These are phyloP conservation scores for Acanthosepion lycidas DNA, from an alignment of 2,888 invertebrate genomes.

Conservation along the genomic window DNA sequence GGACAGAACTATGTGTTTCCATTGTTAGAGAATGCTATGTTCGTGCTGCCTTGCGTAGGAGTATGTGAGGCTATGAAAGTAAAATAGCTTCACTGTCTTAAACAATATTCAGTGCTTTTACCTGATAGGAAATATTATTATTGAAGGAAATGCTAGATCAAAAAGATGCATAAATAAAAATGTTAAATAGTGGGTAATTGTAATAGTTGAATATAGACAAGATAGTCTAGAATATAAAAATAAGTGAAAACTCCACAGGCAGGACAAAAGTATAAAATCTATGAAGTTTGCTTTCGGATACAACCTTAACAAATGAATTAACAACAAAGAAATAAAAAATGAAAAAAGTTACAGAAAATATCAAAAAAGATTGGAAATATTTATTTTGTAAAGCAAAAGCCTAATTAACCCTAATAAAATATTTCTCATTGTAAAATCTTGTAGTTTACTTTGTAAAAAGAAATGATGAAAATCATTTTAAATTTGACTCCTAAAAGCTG, in stretches of 20 bases:
- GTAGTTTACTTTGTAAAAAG: background rate
- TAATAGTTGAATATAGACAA: background rate
- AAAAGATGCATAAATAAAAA: background rate
- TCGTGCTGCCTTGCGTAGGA: background rate
- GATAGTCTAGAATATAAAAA: background rate
- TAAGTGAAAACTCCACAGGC: background rate
- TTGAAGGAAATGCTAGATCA: background rate
- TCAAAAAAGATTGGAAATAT: background rate
- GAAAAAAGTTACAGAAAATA: background rate
- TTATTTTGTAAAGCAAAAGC: background rate
- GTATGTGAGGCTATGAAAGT: background rate
- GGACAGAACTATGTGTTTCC: background rate
- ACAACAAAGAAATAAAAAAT: background rate
- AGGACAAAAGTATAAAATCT: background rate
- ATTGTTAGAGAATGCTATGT: background rate
- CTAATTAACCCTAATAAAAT: background rate
- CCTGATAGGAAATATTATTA: background rate
- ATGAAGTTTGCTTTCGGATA: background rate
- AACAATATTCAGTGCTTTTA: background rate
- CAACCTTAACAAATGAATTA: background rate
- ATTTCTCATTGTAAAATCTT: background rate
- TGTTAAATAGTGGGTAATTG: background rate
- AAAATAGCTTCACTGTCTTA: background rate
- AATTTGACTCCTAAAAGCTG: background rate
- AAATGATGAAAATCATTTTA: background rate